These are phyloP conservation scores for Dermolepida albohirtum DNA, from an alignment of 2,888 invertebrate species.

Conservation along the genomic window DNA sequence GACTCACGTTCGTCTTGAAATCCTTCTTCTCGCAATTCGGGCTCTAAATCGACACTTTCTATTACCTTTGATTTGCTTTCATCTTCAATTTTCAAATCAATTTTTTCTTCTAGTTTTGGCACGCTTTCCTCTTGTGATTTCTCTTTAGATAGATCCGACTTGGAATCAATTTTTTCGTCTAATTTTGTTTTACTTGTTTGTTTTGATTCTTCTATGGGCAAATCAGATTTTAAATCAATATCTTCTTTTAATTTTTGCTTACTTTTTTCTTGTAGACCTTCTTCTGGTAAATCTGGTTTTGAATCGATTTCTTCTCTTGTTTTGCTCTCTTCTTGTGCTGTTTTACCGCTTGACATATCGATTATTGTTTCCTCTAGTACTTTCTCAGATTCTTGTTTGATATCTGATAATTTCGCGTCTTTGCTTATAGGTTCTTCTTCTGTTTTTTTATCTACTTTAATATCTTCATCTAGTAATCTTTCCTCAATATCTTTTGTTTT, in stretches of 20 bases:
- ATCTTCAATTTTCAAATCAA: neutral
- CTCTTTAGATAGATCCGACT: too few relatives aligned
- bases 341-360: neutral
- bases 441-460: neutral
- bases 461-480: neutral
- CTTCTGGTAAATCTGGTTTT: too few relatives aligned
- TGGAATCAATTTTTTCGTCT: neutral
- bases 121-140: neutral
- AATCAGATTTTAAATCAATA: too few relatives aligned
- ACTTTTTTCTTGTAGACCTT: too few relatives aligned
- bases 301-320: neutral
- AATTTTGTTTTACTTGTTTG: neutral
- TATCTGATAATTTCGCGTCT: neutral
- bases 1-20: neutral
- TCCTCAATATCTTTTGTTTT: slow-evolving; percentile 40
- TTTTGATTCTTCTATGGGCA: neutral
- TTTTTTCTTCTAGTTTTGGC: neutral
- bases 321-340: neutral
- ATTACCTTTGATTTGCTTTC: too few relatives aligned
- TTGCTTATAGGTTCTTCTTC: too few relatives aligned
- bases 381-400: neutral
- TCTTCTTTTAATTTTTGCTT: too few relatives aligned
- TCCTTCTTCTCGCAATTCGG: neutral
- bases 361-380: neutral
- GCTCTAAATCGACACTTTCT: too few relatives aligned